Conservation (phyloP, 2,113 vertebrate genomes). For the Passerina amoena region DNA sequence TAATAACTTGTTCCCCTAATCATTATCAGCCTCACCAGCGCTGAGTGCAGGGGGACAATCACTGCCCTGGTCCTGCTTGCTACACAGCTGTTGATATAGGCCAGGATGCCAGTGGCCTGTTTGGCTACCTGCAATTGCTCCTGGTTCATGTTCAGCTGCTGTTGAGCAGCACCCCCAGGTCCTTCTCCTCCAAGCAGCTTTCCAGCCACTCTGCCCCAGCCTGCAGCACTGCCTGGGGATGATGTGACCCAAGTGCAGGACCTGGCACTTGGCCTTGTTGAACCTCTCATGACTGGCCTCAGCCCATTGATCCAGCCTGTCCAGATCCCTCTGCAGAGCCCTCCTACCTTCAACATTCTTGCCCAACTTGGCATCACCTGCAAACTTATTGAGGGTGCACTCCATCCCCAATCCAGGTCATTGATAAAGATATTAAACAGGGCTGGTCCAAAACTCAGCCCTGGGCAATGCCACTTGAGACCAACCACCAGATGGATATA, state of each 20-base stretch:
- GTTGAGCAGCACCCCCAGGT: accelerated
- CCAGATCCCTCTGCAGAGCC: neutral
- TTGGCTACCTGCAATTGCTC: neutral
- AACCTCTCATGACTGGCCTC: accelerated
- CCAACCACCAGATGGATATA: accelerated
- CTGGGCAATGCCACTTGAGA: neutral
- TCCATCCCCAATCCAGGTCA: neutral
- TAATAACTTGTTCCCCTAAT: neutral
- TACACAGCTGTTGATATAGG: neutral
- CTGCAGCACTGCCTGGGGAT: no score
- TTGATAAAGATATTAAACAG: neutral
- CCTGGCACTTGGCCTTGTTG: accelerated
- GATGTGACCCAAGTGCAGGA: neutral
- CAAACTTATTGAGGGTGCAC: neutral
- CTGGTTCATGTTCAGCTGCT: neutral
- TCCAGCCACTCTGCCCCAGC: neutral
- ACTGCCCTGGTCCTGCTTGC: neutral
- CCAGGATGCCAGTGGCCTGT: neutral
- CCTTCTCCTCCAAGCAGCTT: accelerated
- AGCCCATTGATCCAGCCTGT: accelerated
- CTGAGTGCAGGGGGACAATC: neutral
- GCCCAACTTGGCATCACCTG: neutral
- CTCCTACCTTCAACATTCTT: neutral
- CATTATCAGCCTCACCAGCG: neutral
- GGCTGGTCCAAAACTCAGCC: neutral